Conservation (phyloP, 2,797 vertebrate species). For the Leuciscus waleckii region DNA sequence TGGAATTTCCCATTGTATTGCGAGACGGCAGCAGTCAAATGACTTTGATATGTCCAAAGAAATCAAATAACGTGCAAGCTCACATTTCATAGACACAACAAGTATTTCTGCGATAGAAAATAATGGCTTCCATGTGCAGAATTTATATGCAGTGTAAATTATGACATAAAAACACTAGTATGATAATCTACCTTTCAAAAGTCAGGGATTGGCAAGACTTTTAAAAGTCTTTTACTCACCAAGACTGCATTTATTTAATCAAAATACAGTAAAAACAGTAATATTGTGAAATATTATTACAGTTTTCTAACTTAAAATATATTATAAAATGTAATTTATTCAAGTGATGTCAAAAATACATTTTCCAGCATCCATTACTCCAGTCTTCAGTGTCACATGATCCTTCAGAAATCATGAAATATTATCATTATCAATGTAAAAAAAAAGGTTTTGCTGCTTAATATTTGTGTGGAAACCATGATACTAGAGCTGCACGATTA, state of each 20-base stretch:
- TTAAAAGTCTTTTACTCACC: too few species aligned
- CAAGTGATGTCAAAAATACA: not conserved
- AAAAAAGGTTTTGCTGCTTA: not conserved
- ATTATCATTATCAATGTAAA: not conserved
- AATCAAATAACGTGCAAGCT: not conserved
- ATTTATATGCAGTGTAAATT: not conserved
- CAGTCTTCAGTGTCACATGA: not conserved
- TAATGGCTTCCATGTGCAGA: not conserved
- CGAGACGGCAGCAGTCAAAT: constrained; percentile 38
- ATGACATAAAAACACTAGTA: not conserved
- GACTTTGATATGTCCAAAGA: constrained; percentile 19
- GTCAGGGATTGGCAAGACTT: not conserved
- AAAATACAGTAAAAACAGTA: not conserved
- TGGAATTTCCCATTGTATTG: constrained; percentile 70
- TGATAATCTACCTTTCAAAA: not conserved
- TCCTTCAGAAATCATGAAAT: not conserved
- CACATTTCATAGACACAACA: not conserved
- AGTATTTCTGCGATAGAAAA: not conserved
- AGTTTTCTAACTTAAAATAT: too few species aligned
- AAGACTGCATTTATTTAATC: not conserved
- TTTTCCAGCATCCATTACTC: not conserved
- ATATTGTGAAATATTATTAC: not conserved
- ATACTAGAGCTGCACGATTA: too few species aligned
- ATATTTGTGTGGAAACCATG: not conserved
- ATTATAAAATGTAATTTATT: not conserved